phyloP scores from a whole-genome alignment of 2,888 invertebrate species.

The Drosophila tanythrix region DNA sequence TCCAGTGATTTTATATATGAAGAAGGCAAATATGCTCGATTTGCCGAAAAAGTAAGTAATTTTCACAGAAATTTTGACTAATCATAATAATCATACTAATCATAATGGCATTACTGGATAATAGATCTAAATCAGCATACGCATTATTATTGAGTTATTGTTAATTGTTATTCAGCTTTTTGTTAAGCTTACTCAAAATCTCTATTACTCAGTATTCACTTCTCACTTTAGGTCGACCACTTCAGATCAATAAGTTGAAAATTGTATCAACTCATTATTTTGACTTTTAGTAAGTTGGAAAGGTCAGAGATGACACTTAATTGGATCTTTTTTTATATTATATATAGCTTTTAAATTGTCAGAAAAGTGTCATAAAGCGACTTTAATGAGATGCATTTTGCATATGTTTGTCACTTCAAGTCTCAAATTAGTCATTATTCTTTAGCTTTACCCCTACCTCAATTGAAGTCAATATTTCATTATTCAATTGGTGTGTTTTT shows the following conservation, averaged over 20 bases:
- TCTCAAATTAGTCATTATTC: neutral
- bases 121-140: too few species aligned
- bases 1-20: conserved; percentile 95
- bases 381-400: neutral
- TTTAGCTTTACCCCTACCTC: fast-evolving
- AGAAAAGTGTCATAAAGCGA: neutral
- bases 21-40: conserved; percentile 96
- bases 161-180: too few species aligned
- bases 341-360: neutral
- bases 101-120: too few species aligned
- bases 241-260: neutral
- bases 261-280: neutral
- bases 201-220: neutral
- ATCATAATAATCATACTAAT: neutral
- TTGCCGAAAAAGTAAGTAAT: conserved; percentile 91
- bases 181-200: neutral
- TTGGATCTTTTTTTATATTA: neutral
- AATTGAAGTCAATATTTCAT: neutral
- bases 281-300: neutral
- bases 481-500: conserved; percentile 21
- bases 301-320: neutral
- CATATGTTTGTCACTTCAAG: neutral
- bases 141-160: too few species aligned
- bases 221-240: neutral
- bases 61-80: neutral